Base-by-base conservation (phyloP, 1,140 invertebrate species). In the Panulirus ornatus region DNA sequence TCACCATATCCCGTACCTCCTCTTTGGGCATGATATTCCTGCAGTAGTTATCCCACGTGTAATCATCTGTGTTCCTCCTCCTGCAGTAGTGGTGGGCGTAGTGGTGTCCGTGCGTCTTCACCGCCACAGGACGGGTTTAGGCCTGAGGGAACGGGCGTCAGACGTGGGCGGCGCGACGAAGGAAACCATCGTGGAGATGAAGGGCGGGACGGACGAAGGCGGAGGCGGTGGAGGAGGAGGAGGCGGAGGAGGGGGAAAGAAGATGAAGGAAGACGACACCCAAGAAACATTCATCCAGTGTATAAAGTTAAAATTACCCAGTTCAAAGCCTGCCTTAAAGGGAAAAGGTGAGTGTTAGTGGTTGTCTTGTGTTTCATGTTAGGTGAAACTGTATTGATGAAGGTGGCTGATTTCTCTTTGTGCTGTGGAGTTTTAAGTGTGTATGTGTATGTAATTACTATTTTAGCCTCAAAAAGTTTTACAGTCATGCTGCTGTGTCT, bases 211-310 rank as follows among this genome's bases (percentile, higher is more conserved):
- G 42, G 36, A n/a, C 30, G 58, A 83, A 54, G 30, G 30, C n/a
- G 76, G 76, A 79, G 76, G 76, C 40, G 76, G 16, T 8, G 78
- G 38, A 70, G 78, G 54, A 38, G 78, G 54, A 58, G 54, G 54
- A 19, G 51, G 34, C 27, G 19, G 19, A 66, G 38, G 16, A 83
- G 34, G 38, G 27, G 38, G 38, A n/a, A 36, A 40, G 34, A 38
- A 34, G 11, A 5, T 83, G 14, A 63, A 66, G 54, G 81, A 83
- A 42, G 81, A 83, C 63, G 51, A 36, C 34, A 36, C 81, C n/a
- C 81, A 83, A 11, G 54, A 83, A 51, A 58, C 51, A 34, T 83
- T 83, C 63, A 36, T 83, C 27, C 51, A 63, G 34, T 40, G 81
- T 54, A 51, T 83, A 40, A 54, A 63, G 40, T 27, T 83, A 8